These are phyloP conservation scores for Leptodactylus fuscus DNA, from an alignment of 2,113 vertebrate species.

Conservation along the genomic window DNA sequence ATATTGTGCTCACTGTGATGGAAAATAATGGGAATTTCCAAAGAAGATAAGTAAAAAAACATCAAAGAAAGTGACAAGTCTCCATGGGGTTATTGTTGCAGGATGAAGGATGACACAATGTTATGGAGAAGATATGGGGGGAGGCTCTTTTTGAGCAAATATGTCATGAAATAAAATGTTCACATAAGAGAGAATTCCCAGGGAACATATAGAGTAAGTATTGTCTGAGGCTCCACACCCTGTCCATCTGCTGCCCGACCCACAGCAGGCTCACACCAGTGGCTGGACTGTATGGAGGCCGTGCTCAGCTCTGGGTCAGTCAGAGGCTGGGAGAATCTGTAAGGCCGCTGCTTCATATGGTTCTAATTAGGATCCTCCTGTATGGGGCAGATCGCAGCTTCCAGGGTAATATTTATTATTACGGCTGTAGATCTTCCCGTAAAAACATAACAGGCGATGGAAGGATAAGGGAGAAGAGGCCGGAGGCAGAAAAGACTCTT, in stretches of 20 bases:
- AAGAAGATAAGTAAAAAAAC: conserved; percentile 1
- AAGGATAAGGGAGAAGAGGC: too few species aligned
- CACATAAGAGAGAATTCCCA: conserved; percentile 43
- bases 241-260: conserved; percentile 45
- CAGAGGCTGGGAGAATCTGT: conserved; percentile 32
- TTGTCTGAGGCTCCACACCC: conserved; percentile 38
- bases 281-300: conserved; percentile 1
- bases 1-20: conserved; percentile 18
- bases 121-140: conserved; percentile 22
- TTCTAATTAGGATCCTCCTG: conserved; percentile 16
- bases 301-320: conserved; percentile 6
- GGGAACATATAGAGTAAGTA: conserved; percentile 40
- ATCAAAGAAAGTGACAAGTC: conserved; percentile 26
- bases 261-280: conserved; percentile 29
- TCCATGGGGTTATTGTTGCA: not conserved
- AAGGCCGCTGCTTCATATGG: conserved; percentile 11
- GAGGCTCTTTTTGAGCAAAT: conserved; percentile 6
- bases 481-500: not conserved
- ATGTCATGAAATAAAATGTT: conserved; percentile 28
- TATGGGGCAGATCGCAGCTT: not conserved
- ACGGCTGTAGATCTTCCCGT: not conserved
- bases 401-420: conserved; percentile 28
- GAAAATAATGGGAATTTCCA: conserved; percentile 52
- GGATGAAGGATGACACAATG: conserved; percentile 42
- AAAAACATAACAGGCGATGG: not conserved